Conservation (phyloP, 2,888 invertebrate genomes). For the Pecten maximus region DNA sequence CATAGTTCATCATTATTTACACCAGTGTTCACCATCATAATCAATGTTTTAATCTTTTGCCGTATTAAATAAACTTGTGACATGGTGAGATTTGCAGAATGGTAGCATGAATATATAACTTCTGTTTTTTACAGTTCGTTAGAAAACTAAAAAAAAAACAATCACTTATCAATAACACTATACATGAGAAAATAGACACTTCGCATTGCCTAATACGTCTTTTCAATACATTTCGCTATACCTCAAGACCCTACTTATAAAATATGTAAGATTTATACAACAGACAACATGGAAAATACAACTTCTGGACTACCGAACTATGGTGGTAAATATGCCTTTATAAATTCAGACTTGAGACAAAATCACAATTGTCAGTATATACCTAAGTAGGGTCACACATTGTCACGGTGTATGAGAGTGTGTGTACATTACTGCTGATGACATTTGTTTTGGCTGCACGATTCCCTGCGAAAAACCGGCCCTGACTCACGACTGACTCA, state of each 20-base stretch:
- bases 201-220: no score
- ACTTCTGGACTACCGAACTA: not conserved
- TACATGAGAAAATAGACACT: no score
- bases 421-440: not conserved
- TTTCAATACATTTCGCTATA: no score
- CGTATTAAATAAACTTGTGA: no score
- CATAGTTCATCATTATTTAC: no score
- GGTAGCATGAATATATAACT: no score
- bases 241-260: not conserved
- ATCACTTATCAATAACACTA: no score
- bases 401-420: not conserved
- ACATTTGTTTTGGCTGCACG: constrained; percentile 25
- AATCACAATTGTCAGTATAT: not conserved
- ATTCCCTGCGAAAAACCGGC: not conserved
- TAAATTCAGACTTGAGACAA: not conserved
- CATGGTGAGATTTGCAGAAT: no score
- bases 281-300: not conserved
- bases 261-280: not conserved
- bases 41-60: no score
- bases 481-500: constrained; percentile 35
- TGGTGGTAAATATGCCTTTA: not conserved
- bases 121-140: no score
- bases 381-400: not conserved
- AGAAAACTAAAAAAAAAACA: no score
- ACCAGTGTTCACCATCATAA: no score